Evolutionary conservation across 2,797 vertebrate species (phyloP).

Genomic region (Eulemur albifrons): DNA sequence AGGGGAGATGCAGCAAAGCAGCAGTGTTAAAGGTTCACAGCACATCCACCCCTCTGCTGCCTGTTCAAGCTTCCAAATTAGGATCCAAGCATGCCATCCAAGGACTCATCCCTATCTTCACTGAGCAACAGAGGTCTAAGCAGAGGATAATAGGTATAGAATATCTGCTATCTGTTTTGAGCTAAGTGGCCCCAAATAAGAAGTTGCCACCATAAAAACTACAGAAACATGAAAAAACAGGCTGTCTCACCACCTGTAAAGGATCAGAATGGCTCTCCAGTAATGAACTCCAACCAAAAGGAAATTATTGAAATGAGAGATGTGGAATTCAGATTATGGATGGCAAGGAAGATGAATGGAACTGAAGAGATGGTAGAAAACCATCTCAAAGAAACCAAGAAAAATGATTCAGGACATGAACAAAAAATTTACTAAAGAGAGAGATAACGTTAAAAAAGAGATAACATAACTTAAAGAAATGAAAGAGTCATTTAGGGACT

Average conservation of each 20-base stretch:
- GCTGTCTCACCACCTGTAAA: background rate
- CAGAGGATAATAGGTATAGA: no score
- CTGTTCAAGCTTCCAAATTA: no score
- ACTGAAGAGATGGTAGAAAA: background rate
- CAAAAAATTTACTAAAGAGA: background rate
- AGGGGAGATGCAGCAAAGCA: no score
- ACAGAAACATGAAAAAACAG: background rate
- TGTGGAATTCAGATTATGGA: background rate
- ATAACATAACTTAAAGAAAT: background rate
- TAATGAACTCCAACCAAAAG: background rate
- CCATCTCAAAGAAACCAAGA: background rate
- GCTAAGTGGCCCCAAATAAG: no score
- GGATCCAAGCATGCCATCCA: no score
- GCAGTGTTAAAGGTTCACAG: no score
- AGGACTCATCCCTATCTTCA: no score
- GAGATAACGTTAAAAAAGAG: background rate
- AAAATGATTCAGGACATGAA: background rate
- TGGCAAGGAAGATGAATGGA: background rate
- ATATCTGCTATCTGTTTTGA: no score
- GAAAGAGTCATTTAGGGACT: background rate
- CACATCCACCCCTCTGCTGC: no score
- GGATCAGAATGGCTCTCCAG: background rate
- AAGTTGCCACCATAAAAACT: no score
- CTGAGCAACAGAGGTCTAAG: no score
- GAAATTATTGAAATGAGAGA: background rate